Conservation (phyloP, 2,888 invertebrate species). For the Dryococelus australis region DNA sequence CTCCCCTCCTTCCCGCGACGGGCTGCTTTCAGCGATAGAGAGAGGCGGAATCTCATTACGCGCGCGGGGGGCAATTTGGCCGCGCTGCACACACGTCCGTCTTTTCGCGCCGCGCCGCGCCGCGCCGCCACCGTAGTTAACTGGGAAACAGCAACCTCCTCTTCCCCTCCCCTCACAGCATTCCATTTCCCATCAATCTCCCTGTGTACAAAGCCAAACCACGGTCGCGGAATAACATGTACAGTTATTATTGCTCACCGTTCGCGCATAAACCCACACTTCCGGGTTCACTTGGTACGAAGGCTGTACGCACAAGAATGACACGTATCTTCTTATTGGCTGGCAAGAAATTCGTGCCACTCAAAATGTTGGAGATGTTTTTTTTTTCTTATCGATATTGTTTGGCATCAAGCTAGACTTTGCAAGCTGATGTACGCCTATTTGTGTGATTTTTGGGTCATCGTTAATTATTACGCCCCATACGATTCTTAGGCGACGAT, state of each 20-base stretch:
- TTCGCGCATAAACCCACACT: neutral
- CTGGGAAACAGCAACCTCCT: neutral
- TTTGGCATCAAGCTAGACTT: no score
- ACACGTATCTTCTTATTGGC: no score
- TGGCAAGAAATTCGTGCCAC: no score
- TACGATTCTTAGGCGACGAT: no score
- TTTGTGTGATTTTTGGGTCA: no score
- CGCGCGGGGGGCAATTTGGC: neutral
- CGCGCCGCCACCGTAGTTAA: neutral
- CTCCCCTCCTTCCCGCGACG: neutral
- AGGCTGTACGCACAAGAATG: no score
- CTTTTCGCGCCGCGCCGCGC: neutral
- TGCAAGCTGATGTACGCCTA: no score
- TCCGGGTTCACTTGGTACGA: neutral
- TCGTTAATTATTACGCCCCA: no score
- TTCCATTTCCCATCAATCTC: no score
- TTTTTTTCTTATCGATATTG: no score
- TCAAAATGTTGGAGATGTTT: no score
- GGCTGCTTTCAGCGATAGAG: neutral
- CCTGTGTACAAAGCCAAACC: neutral
- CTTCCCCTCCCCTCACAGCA: no score
- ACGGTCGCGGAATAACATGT: neutral
- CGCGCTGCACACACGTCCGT: neutral
- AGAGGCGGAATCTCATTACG: neutral
- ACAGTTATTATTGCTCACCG: neutral